A percentile compares a stretch with the other conserved stretches of the same genome.
Conservation (phyloP, 2,888 invertebrate species). For the Norana najaformis region DNA sequence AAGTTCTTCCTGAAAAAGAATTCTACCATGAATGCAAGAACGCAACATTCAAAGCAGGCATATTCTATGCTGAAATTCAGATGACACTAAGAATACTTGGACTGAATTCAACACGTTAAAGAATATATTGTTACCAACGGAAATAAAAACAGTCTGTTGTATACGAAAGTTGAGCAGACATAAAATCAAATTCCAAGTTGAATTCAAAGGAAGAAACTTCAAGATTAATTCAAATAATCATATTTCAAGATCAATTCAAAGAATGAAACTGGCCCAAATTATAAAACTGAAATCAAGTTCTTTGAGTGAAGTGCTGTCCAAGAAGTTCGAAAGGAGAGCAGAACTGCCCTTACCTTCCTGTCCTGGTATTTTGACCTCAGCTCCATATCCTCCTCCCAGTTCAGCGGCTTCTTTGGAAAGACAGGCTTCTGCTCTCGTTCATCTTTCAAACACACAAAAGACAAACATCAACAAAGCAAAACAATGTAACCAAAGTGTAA, state of each 20-base stretch:
- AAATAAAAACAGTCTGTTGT: no score
- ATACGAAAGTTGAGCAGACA: not conserved
- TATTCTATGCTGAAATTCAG: not conserved
- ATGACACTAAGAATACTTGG: not conserved
- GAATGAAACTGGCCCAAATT: no score
- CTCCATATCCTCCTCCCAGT: constrained; percentile 62
- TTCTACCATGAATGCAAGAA: not conserved
- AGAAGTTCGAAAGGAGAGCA: not conserved
- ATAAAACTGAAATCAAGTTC: no score
- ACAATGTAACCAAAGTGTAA: no score
- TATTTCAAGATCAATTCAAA: no score
- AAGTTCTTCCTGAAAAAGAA: constrained; percentile 55
- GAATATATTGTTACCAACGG: no score
- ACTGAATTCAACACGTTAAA: no score
- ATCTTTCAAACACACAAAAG: constrained; percentile 46
- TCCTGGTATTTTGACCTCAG: constrained; percentile 60
- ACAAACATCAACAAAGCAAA: not conserved
- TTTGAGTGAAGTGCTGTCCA: not conserved
- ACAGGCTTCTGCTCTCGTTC: constrained; percentile 57
- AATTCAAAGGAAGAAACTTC: not conserved
- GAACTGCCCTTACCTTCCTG: constrained; percentile 55
- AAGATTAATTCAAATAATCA: no score
- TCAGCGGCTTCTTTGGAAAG: constrained; percentile 57
- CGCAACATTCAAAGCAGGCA: not conserved
- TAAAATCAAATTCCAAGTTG: not conserved